These are phyloP conservation scores for Scolanthus callimorphus DNA, from an alignment of 92 coral and sea anemone genomes.

Conservation along the genomic window DNA sequence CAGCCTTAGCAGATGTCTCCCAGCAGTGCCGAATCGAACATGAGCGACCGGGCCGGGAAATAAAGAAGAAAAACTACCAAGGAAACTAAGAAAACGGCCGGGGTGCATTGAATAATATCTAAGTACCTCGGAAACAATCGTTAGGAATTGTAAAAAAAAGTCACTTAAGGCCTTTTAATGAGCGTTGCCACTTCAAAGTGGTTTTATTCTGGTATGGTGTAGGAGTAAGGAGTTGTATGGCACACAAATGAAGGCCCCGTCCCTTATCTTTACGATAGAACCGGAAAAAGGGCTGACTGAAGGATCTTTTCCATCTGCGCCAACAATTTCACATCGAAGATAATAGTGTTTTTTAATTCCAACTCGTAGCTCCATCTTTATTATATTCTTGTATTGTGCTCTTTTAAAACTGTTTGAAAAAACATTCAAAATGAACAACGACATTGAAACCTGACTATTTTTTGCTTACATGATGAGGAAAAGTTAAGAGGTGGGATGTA, in stretches of 20 bases:
- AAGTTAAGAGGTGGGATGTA: too few relatives aligned
- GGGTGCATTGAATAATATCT: conserved; percentile 5
- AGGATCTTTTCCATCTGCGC: conserved; percentile 21
- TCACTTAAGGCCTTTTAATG: conserved; percentile 3
- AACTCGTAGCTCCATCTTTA: too few relatives aligned
- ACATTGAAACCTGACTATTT: too few relatives aligned
- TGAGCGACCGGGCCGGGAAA: conserved; percentile 15
- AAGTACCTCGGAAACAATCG: conserved; percentile 3
- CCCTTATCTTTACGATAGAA: conserved; percentile 47
- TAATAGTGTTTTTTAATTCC: neutral
- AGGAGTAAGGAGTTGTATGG: conserved; percentile 21
- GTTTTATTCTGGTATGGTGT: conserved; percentile 12
- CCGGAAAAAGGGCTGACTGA: conserved; percentile 49
- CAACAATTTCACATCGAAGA: conserved; percentile 2
- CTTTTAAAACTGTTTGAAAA: too few relatives aligned
- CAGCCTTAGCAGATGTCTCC: conserved; percentile 44
- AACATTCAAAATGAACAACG: too few relatives aligned
- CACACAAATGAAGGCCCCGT: conserved; percentile 30
- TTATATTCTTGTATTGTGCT: too few relatives aligned
- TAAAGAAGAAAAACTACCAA: conserved; percentile 10
- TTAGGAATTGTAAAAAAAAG: conserved; percentile 6
- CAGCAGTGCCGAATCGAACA: conserved; percentile 41
- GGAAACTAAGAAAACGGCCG: too few relatives aligned
- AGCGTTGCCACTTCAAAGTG: conserved; percentile 13
- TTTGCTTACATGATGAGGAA: too few relatives aligned